A percentile compares a stretch with the other conserved stretches of the same genome.
phyloP scores from a whole-genome alignment of 2,113 vertebrate genomes.

The Eublepharis macularius region DNA sequence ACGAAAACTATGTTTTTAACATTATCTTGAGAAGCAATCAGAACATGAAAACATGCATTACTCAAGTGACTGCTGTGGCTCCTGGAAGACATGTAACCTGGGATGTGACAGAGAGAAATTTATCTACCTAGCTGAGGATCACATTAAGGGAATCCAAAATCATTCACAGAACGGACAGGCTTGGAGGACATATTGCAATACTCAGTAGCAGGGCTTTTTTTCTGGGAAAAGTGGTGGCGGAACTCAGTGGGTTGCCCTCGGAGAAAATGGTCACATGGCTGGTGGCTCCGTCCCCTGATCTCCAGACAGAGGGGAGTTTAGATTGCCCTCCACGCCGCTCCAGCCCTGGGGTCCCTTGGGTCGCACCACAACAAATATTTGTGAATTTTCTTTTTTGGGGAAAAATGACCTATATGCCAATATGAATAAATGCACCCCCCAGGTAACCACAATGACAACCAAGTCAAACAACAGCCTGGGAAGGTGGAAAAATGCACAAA shows the following conservation, averaged over 20 bases:
- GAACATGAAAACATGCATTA: fast-evolving
- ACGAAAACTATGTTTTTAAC: neutral
- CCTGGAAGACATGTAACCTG: neutral
- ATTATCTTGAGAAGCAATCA: neutral
- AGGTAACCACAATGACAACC: no score
- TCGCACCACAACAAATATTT: neutral
- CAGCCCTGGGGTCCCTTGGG: no score
- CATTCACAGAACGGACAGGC: neutral
- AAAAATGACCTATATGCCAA: neutral
- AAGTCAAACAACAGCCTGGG: no score
- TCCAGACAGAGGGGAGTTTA: no score
- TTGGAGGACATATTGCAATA: neutral
- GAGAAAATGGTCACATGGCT: no score
- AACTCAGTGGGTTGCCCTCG: no score
- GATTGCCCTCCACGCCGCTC: no score
- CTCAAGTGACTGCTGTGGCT: neutral
- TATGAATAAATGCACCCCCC: no score
- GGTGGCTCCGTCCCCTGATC: no score
- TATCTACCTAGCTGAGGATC: neutral
- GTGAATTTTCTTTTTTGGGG: neutral
- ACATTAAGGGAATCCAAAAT: neutral
- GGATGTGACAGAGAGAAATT: neutral
- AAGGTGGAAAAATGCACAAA: no score
- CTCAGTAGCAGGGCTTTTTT: no score
- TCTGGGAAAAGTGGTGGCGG: no score